Evolutionary conservation across 2,797 vertebrate species (phyloP).

Genomic region (Macroramphosus scolopax): DNA sequence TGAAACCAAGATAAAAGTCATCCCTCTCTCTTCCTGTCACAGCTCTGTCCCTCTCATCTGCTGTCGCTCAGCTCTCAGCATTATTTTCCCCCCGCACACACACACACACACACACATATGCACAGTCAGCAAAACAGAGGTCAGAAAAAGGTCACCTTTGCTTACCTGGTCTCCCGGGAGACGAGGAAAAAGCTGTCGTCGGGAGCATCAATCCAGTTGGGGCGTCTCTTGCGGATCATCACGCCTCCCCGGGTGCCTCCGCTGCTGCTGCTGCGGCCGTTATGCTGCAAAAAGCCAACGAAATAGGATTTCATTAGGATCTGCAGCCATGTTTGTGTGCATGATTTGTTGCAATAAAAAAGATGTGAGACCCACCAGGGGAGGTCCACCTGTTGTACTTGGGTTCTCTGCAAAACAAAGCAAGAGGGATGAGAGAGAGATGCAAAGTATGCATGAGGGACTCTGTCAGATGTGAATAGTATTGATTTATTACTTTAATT

Average conservation of each 20-base stretch:
- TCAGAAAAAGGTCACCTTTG: constrained; percentile 61
- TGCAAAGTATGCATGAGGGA: constrained; percentile 29
- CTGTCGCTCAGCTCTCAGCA: too few relatives aligned
- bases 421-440: constrained; percentile 34
- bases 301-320: not conserved
- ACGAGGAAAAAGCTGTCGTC: constrained; percentile 98
- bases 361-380: constrained; percentile 77
- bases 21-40: constrained; percentile 12
- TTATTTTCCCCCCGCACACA: constrained; percentile 4
- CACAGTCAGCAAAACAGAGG: constrained; percentile 53
- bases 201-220: constrained; percentile 98
- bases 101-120: constrained; percentile 9
- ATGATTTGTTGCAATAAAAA: not conserved
- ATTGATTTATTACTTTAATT: constrained; percentile 28
- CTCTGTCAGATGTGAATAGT: constrained; percentile 25
- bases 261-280: constrained; percentile 73
- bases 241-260: constrained; percentile 70
- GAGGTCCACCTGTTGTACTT: constrained; percentile 78
- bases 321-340: not conserved
- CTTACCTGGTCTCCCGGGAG: constrained; percentile 97
- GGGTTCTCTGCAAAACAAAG: constrained; percentile 81
- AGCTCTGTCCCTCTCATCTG: constrained; percentile 11
- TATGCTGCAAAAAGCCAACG: constrained; percentile 65
- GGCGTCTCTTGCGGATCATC: constrained; percentile 84
- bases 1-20: too few relatives aligned